Base-by-base conservation (phyloP, 2,797 vertebrate species). In the Mionectes olivaceus region DNA sequence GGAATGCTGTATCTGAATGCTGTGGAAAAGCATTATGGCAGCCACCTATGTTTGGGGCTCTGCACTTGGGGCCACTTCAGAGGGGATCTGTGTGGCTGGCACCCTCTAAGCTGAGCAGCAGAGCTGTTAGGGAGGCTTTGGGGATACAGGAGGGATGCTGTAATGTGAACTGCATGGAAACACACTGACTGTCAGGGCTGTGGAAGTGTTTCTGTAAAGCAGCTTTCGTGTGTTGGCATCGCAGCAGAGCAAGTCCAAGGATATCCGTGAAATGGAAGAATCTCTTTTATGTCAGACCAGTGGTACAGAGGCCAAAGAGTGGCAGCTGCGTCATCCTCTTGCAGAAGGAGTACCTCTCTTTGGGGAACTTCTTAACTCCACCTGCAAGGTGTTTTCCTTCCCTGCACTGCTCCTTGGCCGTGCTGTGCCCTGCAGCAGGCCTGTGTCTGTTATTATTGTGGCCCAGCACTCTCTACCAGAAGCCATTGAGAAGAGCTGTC, bases 361-460 rank as follows among this genome's bases (percentile, higher is more conserved):
- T 41, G 10, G 19, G 17, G 30, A 21, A 21, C 37, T 59, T 55
- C 19, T 47, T 10, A 37, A 11, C 32, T 71, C 24, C 19, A 24
- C 7, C 19, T 11, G 15, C 25, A 27, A 69, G 64, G 28, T 35
- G 13, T 10, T 76, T 70, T 49, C 15, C 27, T 67, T 65, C 32
- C 13, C 35, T 30, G 16, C 11, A 19, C 18, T 41, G 17, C 27
- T 53, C 37, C 39, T 33, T 24, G 32, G 35, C 47, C 1, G 0
- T 2, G 1, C 68, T 25, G 27, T 44, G 64, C 16, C 33, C 39
- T 0, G 0, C 35, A 59, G 35, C 39, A 16, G 16, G 33, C 23
- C 83, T 0, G 0, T 24, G 15, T 30, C 27, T 41, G 5, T 39
- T 43, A 0, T 43, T 24, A 3, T 4, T 33, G 7, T 57, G 39